These are phyloP conservation scores for Uloborus diversus DNA, from an alignment of 1,140 invertebrate genomes.

Conservation along the genomic window DNA sequence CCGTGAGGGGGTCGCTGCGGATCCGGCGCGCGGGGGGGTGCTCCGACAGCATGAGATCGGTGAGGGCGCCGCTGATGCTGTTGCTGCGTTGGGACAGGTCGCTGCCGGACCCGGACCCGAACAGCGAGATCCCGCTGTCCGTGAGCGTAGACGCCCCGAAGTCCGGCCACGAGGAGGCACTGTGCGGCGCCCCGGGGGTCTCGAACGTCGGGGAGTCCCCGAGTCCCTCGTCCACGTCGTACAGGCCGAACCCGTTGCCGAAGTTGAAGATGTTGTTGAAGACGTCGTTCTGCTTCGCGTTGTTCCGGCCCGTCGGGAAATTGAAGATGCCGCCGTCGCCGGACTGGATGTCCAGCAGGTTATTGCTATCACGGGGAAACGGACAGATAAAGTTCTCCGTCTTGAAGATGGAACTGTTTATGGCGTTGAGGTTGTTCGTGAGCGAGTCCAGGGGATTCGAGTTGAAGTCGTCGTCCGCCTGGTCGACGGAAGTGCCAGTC, in stretches of 20 bases:
- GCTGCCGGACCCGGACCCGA: background rate
- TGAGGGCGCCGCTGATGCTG: conserved; percentile 17
- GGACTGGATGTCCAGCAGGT: conserved; percentile 10
- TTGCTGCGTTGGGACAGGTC: conserved; percentile 26
- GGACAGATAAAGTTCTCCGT: conserved; percentile 14
- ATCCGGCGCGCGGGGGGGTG: conserved; percentile 65
- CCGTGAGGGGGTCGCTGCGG: conserved; percentile 63
- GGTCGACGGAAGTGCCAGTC: conserved; percentile 75
- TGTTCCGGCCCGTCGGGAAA: background rate
- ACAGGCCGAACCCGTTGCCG: conserved; percentile 54
- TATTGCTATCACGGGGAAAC: conserved; percentile 50
- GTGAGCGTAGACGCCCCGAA: conserved; percentile 12
- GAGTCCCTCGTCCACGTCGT: conserved; percentile 66
- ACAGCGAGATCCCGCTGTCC: conserved; percentile 1
- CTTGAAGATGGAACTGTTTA: conserved; percentile 23
- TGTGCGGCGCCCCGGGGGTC: conserved; percentile 45
- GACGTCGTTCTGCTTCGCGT: conserved; percentile 1
- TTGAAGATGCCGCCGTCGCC: conserved; percentile 12
- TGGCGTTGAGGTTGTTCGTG: conserved; percentile 42
- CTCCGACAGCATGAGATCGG: conserved; percentile 60
- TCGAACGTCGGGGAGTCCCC: conserved; percentile 68
- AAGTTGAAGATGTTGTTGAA: conserved; percentile 11
- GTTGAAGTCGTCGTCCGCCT: conserved; percentile 19
- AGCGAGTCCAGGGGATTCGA: conserved; percentile 3
- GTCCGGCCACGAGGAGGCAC: conserved; percentile 26